Base-by-base conservation (phyloP, 1,140 invertebrate genomes). In the Marisa cornuarietis region DNA sequence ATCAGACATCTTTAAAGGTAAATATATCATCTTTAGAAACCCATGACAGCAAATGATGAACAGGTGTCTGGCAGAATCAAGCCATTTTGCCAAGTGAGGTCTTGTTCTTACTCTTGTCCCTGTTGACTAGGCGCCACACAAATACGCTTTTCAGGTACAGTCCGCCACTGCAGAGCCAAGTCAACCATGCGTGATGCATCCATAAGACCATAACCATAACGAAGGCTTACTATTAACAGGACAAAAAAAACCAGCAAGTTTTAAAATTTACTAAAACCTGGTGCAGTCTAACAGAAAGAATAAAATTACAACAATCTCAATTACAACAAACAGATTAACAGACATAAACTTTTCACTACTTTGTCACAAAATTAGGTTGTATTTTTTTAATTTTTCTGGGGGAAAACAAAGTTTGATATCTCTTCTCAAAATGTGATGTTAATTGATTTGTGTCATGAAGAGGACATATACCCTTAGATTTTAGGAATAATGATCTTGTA, bases 121-220 rank as follows among this genome's bases (percentile, higher is more conserved):
- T 24, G 22, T 31, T 49, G 51, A 24, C n/a, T 78, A 1, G 52
- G 18, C n/a, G 79, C 63, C 49, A 82, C 51, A 81, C 85, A 87
- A 18, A 81, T 75, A 31, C 78, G 79, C 78, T 99, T 97, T 26
- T 96, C 94, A 0, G 97, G 96, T 52, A 98, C 96, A 0, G 94
- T 95, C 82, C 93, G 93, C 97, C 97, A 99, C 72, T 92, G 93
- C 82, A 93, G 93, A 0, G 97, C 96, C 69, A 98, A 90, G 24
- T 94, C 93, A 11, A 99, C 97, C 97, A 99, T 99, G 5, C 95
- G 95, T 71, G 94, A 94, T 1, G 97, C 97, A 92, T 99, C 97
- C 94, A 99, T 96, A 69, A 99, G 91, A 14, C 98, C 98, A 91
- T 98, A 99, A 24, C 98, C 98, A 89, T 86, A 89, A 54, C 85